A percentile compares a stretch with the other conserved stretches of the same genome.
Evolutionary conservation across 2,113 vertebrate species (phyloP).

Genomic region (Ranitomeya variabilis): DNA sequence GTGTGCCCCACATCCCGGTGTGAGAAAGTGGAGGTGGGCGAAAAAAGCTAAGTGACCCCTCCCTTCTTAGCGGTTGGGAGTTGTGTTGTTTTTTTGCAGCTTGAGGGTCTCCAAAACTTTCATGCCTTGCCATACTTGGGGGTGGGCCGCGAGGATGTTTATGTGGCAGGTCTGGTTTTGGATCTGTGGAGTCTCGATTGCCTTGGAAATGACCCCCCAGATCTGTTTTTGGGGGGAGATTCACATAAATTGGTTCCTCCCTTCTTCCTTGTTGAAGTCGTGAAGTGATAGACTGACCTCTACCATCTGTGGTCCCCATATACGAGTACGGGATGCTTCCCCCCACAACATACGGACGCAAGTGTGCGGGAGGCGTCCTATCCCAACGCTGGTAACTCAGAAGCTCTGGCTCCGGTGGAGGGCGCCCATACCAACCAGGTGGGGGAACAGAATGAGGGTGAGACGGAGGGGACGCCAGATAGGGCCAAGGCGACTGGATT

Average conservation of each 20-base stretch:
- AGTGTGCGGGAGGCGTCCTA: slow-evolving; percentile 62
- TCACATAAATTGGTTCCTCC: slow-evolving; percentile 78
- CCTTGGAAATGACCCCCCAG: slow-evolving; percentile 54
- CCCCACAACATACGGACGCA: slow-evolving; percentile 70
- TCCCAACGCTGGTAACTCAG: slow-evolving; percentile 61
- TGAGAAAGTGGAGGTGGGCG: slow-evolving; percentile 56
- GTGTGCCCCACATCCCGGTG: slow-evolving; percentile 61
- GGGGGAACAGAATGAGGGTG: slow-evolving; percentile 61
- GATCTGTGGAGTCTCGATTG: slow-evolving; percentile 43
- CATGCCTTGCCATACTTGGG: slow-evolving; percentile 26
- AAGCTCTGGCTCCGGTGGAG: slow-evolving; percentile 39
- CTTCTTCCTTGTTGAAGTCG: slow-evolving; percentile 36
- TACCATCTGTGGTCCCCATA: slow-evolving; percentile 47
- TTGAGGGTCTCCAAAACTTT: slow-evolving; percentile 11
- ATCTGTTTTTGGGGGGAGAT: slow-evolving; percentile 66
- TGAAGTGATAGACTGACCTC: slow-evolving; percentile 47
- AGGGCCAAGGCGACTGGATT: slow-evolving; percentile 64
- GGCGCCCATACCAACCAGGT: slow-evolving; percentile 34
- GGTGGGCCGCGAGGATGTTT: slow-evolving; percentile 69
- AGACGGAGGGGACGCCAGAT: slow-evolving; percentile 63
- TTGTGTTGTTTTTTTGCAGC: slow-evolving; percentile 61
- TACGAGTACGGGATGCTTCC: slow-evolving; percentile 68
- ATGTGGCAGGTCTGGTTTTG: slow-evolving; percentile 66
- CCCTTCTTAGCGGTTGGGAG: slow-evolving; percentile 21
- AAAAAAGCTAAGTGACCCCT: slow-evolving; percentile 42